phyloP scores from a whole-genome alignment of 1,140 invertebrate species.

The Polypedilum vanderplanki region DNA sequence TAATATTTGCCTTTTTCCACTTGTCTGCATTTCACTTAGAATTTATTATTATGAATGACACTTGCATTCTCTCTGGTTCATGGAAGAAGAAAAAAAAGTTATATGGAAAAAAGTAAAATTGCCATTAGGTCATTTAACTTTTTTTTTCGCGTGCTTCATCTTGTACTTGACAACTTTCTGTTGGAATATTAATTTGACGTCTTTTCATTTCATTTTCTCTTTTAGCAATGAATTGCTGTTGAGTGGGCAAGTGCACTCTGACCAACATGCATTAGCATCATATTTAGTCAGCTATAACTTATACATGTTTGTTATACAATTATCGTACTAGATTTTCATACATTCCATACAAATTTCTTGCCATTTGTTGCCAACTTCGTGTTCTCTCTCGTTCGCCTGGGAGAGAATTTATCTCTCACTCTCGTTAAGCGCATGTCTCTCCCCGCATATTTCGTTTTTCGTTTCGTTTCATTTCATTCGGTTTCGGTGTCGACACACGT shows the following conservation, averaged over 20 bases:
- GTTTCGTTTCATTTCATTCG: neutral
- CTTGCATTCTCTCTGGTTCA: neutral
- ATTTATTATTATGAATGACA: neutral
- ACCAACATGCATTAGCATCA: neutral
- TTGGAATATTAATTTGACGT: neutral
- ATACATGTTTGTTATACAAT: neutral
- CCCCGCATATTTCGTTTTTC: neutral
- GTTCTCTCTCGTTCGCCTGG: neutral
- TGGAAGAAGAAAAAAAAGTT: neutral
- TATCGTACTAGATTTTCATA: neutral
- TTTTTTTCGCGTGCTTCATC: neutral
- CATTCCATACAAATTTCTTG: neutral
- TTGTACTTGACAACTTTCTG: neutral
- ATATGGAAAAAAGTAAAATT: neutral
- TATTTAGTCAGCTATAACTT: neutral
- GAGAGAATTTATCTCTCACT: slow-evolving; percentile 1
- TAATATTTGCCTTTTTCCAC: neutral
- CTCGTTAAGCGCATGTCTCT: neutral
- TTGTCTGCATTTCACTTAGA: neutral
- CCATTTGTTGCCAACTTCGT: neutral
- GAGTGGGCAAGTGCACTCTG: neutral
- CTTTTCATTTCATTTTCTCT: neutral
- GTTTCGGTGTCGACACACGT: neutral
- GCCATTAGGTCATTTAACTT: slow-evolving; percentile 1
- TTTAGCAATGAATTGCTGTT: neutral